Evolutionary conservation across 1,140 invertebrate species (phyloP), one percentile per base, ranked within the genome.

Genomic region (Agraylea sexmaculata): DNA sequence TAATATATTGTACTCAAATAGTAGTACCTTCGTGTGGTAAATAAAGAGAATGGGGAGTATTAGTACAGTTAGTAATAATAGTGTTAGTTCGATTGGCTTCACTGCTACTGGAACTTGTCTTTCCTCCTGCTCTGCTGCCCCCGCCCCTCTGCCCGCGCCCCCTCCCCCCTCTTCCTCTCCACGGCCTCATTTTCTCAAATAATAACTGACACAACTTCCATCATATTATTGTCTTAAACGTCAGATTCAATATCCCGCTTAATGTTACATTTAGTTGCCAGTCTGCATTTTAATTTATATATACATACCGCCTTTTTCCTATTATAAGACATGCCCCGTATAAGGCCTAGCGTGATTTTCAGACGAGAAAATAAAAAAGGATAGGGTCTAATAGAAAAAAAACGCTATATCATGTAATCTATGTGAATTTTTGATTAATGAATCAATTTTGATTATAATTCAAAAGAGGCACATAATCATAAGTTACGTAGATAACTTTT

Each of bases 21-120:
- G 34, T 33, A 21, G 42, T 58, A 77, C 77, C 70, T 70, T 78
- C 69, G 41, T 73, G 66, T 36, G 73, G 65, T 56, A 82, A 78
- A 59, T 83, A 83, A 6, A 79, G 52, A 32, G 23, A 38, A 10
- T 27, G 31, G 3, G 42, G 33, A 7, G 30, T 25, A 40, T 17
- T 44, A 18, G 20, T 21, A 6, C 10, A 13, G 21, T 35, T 18
- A 15, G n/a, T 35, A 20, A 37, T 29, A 15, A 8, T 8, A 22
- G 42, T 28, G 33, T 16, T 12, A 28, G 17, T 43, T 10, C 13
- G 29, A 7, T 7, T 7, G n/a, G 7, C n/a, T 25, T 25, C n/a
- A 25, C n/a, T 25, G 35, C 3, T 13, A n/a, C 35, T 20, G 10
- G 11, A 16, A 10, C 16, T n/a, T n/a, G n/a, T 37, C 20, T 17